Evolutionary conservation across 1,140 invertebrate genomes (phyloP).

Genomic region (Holcopasites calliopsidis): DNA sequence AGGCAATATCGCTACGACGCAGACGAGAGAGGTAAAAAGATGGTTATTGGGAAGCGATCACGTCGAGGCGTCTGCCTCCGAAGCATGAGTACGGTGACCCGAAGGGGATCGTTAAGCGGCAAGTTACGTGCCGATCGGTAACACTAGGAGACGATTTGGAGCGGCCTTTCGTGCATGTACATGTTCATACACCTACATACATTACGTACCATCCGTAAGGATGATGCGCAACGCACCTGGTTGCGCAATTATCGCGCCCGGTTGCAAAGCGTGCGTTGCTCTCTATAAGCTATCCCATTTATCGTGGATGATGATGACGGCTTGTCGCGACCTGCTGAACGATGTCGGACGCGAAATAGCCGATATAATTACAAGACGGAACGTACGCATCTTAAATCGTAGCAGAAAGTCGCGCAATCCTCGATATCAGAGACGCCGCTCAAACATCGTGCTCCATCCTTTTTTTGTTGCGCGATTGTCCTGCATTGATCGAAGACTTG

Average conservation of each 20-base stretch:
- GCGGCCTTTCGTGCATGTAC: slow-evolving; percentile 17
- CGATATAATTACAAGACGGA: slow-evolving; percentile 61
- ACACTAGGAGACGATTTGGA: slow-evolving; percentile 51
- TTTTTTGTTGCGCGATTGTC: background rate
- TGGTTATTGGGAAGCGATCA: slow-evolving; percentile 49
- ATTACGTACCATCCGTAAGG: slow-evolving; percentile 5
- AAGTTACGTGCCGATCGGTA: slow-evolving; percentile 53
- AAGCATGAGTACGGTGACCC: slow-evolving; percentile 50
- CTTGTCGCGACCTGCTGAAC: slow-evolving; percentile 10
- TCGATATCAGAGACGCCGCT: background rate
- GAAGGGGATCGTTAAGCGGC: slow-evolving; percentile 49
- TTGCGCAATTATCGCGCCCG: slow-evolving; percentile 44
- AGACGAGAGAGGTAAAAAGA: slow-evolving; percentile 24
- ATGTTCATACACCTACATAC: slow-evolving; percentile 12
- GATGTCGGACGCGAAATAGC: slow-evolving; percentile 33
- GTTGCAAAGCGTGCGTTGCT: slow-evolving; percentile 48
- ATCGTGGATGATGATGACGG: slow-evolving; percentile 34
- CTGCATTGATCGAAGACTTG: background rate
- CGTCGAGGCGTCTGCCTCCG: slow-evolving; percentile 37
- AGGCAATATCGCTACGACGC: background rate
- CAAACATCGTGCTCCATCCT: background rate
- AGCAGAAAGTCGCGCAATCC: slow-evolving; percentile 21
- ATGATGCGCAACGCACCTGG: slow-evolving; percentile 51
- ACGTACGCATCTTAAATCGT: slow-evolving; percentile 15
- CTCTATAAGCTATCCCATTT: slow-evolving; percentile 33